Percentiles rank a stretch among this genome's conserved stretches.
Evolutionary conservation across 2,797 vertebrate species (phyloP).

Genomic region (Gallirallus australis): DNA sequence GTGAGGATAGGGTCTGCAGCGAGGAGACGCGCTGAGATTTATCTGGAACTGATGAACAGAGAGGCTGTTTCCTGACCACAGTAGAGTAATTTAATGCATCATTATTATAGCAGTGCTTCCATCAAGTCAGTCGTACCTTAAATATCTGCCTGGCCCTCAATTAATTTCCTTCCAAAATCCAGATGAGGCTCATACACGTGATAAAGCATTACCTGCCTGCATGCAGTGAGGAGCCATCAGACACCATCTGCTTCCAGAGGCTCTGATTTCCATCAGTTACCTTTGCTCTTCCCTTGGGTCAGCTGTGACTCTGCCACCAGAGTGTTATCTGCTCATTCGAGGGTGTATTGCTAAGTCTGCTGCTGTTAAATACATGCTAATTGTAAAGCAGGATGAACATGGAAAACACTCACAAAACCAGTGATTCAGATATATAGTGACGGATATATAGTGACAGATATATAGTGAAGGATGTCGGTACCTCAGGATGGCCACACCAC

Average conservation of each 20-base stretch:
- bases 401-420: neutral
- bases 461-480: rapidly evolving
- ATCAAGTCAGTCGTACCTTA: neutral
- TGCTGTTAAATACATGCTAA: neutral
- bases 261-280: neutral
- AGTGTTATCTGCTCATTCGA: neutral
- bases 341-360: neutral
- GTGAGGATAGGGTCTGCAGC: neutral
- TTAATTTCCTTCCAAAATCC: neutral
- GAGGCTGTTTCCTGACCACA: neutral
- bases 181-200: neutral
- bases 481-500: neutral
- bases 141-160: neutral
- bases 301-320: neutral
- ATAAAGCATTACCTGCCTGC: neutral
- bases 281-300: neutral
- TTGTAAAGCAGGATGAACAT: neutral
- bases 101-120: neutral
- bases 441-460: rapidly evolving
- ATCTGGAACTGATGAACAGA: neutral
- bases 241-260: neutral
- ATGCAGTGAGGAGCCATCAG: neutral
- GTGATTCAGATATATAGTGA: neutral
- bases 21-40: neutral
- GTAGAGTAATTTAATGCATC: neutral